Conservation (phyloP, 2,888 invertebrate genomes). For the Caenorhabditis sulstoni region DNA sequence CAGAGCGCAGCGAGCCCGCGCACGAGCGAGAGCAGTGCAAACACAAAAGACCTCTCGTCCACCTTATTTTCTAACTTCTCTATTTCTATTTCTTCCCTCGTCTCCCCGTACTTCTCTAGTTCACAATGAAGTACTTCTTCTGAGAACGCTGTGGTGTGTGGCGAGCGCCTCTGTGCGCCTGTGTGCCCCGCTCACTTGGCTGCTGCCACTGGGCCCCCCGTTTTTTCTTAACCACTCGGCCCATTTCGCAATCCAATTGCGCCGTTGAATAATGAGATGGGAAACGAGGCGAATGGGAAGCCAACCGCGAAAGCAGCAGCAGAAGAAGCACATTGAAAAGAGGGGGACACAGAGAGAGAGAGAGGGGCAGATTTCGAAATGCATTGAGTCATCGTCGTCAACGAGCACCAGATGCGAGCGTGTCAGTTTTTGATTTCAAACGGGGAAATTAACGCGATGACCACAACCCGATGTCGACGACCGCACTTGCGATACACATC, state of each 20-base stretch:
- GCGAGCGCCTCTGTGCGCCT: conserved; percentile 42
- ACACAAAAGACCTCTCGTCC: conserved; percentile 46
- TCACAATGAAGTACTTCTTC: conserved; percentile 62
- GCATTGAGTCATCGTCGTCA: conserved; percentile 54
- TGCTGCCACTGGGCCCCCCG: conserved; percentile 48
- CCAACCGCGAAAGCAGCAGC: conserved; percentile 9
- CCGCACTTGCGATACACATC: conserved; percentile 8
- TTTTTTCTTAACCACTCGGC: conserved; percentile 48
- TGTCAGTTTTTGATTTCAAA: conserved; percentile 53
- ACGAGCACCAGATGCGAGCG: conserved; percentile 56
- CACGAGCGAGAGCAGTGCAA: conserved; percentile 60
- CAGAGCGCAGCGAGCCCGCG: conserved; percentile 54
- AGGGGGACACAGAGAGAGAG: conserved; percentile 27
- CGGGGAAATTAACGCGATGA: conserved; percentile 24
- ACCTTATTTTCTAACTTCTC: conserved; percentile 42
- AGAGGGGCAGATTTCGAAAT: conserved; percentile 48
- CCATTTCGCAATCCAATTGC: conserved; percentile 61
- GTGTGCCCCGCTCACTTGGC: conserved; percentile 33
- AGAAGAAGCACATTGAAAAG: conserved; percentile 27
- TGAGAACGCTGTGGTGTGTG: conserved; percentile 58
- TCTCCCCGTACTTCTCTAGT: conserved; percentile 45
- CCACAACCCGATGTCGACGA: conserved; percentile 5
- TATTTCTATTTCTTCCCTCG: conserved; percentile 21
- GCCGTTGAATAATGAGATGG: conserved; percentile 57
- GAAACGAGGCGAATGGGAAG: conserved; percentile 43